Evolutionary conservation across 2,113 vertebrate genomes (phyloP).

Genomic region (Apaloderma vittatum): DNA sequence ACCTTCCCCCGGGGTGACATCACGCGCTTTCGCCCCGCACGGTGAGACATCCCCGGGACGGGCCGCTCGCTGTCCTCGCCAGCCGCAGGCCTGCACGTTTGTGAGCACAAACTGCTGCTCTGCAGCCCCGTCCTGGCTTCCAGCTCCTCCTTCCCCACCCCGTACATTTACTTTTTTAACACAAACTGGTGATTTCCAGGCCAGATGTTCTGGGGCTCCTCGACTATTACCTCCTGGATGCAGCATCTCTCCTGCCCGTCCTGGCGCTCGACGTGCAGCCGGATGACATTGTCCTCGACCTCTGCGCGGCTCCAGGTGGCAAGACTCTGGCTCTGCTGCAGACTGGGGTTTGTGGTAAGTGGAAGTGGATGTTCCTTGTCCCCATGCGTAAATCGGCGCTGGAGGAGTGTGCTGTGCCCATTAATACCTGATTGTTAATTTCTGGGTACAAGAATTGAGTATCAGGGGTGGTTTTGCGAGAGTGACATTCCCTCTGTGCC

Average conservation of each 20-base stretch:
- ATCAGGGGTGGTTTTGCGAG: neutral
- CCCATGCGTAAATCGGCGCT: fast-evolving
- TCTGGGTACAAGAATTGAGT: neutral
- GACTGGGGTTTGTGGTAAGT: slow-evolving; percentile 86
- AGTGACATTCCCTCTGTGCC: neutral
- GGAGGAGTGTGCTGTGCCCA: neutral
- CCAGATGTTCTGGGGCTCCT: slow-evolving; percentile 80
- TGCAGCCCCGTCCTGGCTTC: neutral
- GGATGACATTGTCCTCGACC: slow-evolving; percentile 87
- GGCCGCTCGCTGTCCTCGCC: fast-evolving
- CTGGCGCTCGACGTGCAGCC: slow-evolving; percentile 86
- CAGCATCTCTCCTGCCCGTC: slow-evolving; percentile 92
- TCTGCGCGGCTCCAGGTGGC: slow-evolving; percentile 95
- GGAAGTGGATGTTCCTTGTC: neutral
- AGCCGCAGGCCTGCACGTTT: fast-evolving
- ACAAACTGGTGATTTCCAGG: slow-evolving; percentile 71
- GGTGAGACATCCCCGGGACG: slow-evolving; percentile 72
- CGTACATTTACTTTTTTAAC: fast-evolving
- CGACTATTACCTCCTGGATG: slow-evolving; percentile 93
- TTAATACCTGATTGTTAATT: neutral
- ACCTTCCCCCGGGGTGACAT: slow-evolving; percentile 90
- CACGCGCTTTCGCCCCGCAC: slow-evolving; percentile 86
- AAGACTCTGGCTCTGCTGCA: slow-evolving; percentile 92
- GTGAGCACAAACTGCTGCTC: neutral
- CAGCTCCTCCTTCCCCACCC: neutral